Evolutionary conservation across 2,888 invertebrate species (phyloP).

Genomic region (Sipunculus nudus): DNA sequence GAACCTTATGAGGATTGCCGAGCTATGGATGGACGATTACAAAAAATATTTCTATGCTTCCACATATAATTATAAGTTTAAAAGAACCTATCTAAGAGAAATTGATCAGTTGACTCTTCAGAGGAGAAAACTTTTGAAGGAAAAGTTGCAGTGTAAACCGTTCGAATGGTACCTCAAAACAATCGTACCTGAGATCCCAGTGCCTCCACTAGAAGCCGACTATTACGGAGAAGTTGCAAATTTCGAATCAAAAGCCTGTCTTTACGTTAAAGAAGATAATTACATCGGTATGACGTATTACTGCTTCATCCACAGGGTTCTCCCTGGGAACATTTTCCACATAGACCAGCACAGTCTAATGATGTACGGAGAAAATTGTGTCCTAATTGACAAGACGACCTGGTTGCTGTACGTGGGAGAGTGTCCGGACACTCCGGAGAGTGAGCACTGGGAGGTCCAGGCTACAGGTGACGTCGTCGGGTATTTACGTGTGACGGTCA

Average conservation of each 20-base stretch:
- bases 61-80: constrained; percentile 39
- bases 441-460: constrained; percentile 31
- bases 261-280: constrained; percentile 31
- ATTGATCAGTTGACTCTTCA: constrained; percentile 34
- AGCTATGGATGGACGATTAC: constrained; percentile 47
- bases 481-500: constrained; percentile 6
- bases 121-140: constrained; percentile 76
- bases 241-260: constrained; percentile 39
- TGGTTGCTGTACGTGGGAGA: constrained; percentile 24
- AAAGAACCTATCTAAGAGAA: constrained; percentile 33
- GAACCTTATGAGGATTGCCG: constrained; percentile 45
- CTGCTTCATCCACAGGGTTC: constrained; percentile 44
- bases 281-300: constrained; percentile 44
- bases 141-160: constrained; percentile 83
- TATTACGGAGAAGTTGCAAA: constrained; percentile 46
- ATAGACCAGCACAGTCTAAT: constrained; percentile 36
- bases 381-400: constrained; percentile 28
- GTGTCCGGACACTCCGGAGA: constrained; percentile 14
- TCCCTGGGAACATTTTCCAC: constrained; percentile 45
- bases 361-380: constrained; percentile 26
- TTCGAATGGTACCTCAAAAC: constrained; percentile 98
- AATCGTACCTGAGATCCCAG: constrained; percentile 83
- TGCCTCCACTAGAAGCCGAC: constrained; percentile 36
- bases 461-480: constrained; percentile 24
- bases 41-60: constrained; percentile 43